Evolutionary conservation across 1,140 invertebrate species (phyloP), one percentile per base, ranked within the genome.

Genomic region (Drosophila lacertosa): DNA sequence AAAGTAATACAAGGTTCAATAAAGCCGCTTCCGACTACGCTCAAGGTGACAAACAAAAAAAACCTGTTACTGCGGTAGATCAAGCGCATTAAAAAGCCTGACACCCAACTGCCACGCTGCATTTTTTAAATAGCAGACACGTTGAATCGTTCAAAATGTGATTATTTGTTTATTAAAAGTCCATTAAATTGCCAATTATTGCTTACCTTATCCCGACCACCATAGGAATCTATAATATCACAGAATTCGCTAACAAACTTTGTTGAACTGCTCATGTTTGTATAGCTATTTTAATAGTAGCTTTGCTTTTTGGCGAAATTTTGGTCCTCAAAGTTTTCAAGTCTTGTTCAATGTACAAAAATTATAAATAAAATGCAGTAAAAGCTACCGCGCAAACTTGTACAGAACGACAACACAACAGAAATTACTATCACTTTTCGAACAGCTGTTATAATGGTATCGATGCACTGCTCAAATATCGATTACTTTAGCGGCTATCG

Each of bases 191-290:
- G 6, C 22, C 4, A 45, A 18, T 5, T 42, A 18, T 10, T 15
- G 6, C 33, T 90, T 90, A 93, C 93, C 91, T 93, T 93, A 90
- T 93, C 93, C 63, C 93, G 89, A 9, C 93, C 93, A 70, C 92
- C 93, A 74, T 93, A 93, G n/a, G 92, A 92, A 54, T 93, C 92
- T 39, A 93, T 89, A 57, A 93, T 89, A 74, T 89, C 83, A 89
- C 92, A 93, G 71, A 93, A 92, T 84, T 93, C 92, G 45, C 90
- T 77, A 6, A 93, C 73, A 70, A 83, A 80, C 66, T 90, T 90
- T 9, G 74, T 74, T 7, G 82, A 68, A 22, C 39, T 82, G 47
- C 70, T 48, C 69, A 89, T 86, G 22, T 37, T 73, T 26, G 29
- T 15, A 5, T 45, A 20, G 0, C 11, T 20, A 15, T 16, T 35